These are phyloP conservation scores for Thinocorus orbignyianus DNA, from an alignment of 2,113 vertebrate genomes.

Conservation along the genomic window DNA sequence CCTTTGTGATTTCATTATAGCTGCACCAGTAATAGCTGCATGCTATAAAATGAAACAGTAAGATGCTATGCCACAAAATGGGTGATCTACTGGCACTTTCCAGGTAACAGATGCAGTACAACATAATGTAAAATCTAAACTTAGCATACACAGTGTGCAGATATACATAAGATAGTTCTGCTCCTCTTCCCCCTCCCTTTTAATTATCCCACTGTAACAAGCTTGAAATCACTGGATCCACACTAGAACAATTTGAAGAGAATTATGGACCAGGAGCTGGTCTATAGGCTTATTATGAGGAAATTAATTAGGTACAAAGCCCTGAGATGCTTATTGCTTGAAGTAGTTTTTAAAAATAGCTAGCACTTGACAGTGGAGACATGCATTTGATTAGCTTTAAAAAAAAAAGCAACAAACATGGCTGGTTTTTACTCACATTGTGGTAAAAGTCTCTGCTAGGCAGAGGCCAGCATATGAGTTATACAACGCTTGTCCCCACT, in stretches of 20 bases:
- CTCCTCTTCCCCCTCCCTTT: neutral
- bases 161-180: neutral
- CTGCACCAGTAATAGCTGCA: neutral
- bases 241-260: neutral
- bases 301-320: neutral
- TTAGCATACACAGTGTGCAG: neutral
- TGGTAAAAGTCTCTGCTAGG: neutral
- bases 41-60: neutral
- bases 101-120: neutral
- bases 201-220: neutral
- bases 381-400: neutral
- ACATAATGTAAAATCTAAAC: neutral
- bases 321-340: neutral
- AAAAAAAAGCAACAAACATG: neutral
- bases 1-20: neutral
- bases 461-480: neutral
- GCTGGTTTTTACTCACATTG: neutral
- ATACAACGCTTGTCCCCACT: neutral
- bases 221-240: conserved; percentile 6
- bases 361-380: neutral
- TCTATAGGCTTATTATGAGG: neutral
- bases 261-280: conserved; percentile 3
- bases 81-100: neutral
- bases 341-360: neutral
- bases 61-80: neutral